Percentiles rank a stretch among this genome's conserved stretches.
Conservation (phyloP, 2,797 vertebrate genomes). For the Malurus splendens region DNA sequence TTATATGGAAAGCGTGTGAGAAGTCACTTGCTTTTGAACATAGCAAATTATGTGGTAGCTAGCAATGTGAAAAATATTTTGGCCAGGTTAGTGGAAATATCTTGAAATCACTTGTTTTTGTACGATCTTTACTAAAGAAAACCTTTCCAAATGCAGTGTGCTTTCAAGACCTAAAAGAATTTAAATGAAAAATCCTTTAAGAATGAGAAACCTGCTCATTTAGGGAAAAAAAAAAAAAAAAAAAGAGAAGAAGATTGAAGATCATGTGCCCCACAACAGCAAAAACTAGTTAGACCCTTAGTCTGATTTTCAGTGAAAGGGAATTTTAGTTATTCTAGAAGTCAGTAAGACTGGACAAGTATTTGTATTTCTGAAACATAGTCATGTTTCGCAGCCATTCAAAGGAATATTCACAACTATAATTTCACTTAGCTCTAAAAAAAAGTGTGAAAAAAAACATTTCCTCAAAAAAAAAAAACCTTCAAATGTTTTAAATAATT, state of each 20-base stretch:
- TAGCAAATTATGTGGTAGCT: neutral
- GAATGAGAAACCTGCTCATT: neutral
- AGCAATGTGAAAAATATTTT: neutral
- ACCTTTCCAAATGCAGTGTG: neutral
- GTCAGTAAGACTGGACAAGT: neutral
- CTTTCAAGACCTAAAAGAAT: neutral
- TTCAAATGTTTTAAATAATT: neutral
- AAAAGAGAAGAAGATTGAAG: too few species aligned
- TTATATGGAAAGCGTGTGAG: neutral
- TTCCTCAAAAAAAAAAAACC: neutral
- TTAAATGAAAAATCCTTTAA: neutral
- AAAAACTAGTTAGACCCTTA: neutral
- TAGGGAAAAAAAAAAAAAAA: neutral
- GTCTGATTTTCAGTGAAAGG: neutral
- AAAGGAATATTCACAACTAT: neutral
- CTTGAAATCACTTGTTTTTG: neutral
- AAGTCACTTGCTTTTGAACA: neutral
- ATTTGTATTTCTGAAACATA: neutral
- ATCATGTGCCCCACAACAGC: accelerated
- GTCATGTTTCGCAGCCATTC: neutral
- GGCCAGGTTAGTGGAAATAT: neutral
- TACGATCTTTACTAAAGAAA: neutral
- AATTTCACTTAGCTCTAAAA: neutral
- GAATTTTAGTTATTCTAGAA: neutral
- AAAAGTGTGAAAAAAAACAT: neutral